These are phyloP conservation scores for Enteromius argenteus DNA, from an alignment of 2,797 vertebrate genomes.

Conservation along the genomic window DNA sequence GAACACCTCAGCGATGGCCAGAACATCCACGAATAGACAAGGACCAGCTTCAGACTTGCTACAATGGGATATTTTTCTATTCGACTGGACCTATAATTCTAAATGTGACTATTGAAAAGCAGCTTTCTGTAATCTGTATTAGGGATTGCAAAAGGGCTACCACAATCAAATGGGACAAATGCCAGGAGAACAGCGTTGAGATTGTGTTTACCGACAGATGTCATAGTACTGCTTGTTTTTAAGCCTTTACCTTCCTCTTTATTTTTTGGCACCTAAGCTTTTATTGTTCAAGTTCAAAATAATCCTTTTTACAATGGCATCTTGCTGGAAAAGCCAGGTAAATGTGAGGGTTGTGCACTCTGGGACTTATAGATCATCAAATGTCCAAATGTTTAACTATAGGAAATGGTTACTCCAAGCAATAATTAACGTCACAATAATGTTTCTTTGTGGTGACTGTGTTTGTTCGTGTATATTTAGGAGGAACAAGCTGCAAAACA, in stretches of 20 bases:
- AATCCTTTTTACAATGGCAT: conserved; percentile 53
- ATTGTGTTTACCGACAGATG: conserved; percentile 32
- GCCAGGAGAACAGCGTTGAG: not conserved
- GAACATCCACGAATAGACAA: not conserved
- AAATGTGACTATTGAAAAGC: conserved; percentile 46
- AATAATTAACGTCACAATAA: not conserved
- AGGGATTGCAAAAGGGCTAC: not conserved
- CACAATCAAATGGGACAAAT: conserved; percentile 13
- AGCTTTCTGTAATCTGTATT: conserved; percentile 43
- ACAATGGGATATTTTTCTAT: conserved; percentile 32
- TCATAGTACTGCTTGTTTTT: conserved; percentile 20
- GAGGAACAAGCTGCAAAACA: conserved; percentile 89
- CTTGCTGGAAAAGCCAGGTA: conserved; percentile 65
- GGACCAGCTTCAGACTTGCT: conserved; percentile 22
- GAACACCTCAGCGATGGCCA: conserved; percentile 19
- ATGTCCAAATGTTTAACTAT: conserved; percentile 45
- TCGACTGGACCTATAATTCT: conserved; percentile 12
- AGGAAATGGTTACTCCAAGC: not conserved
- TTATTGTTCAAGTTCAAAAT: conserved; percentile 15
- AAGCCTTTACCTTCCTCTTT: conserved; percentile 15
- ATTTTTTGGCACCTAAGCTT: conserved; percentile 22
- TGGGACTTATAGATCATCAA: not conserved
- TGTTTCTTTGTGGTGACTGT: conserved; percentile 24
- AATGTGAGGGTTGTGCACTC: conserved; percentile 11
- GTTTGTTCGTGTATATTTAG: conserved; percentile 66